A percentile compares a stretch with the other conserved stretches of the same genome.
Conservation (phyloP, 37 sponge, comb jelly and placozoan species). For the Oscarella lobularis region DNA sequence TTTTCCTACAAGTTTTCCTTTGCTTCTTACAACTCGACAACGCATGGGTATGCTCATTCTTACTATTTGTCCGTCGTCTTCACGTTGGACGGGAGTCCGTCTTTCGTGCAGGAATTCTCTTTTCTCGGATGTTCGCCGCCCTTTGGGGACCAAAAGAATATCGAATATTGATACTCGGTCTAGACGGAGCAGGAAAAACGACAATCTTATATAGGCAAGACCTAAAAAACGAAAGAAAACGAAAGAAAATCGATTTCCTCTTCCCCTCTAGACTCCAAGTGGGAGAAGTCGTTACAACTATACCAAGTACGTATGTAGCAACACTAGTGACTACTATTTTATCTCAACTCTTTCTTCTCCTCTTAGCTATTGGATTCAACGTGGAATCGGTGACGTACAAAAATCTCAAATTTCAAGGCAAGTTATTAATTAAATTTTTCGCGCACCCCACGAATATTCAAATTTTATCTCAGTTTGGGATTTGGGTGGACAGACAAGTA, state of each 20-base stretch:
- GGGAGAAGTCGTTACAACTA: conserved; percentile 96
- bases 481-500: conserved; percentile 92
- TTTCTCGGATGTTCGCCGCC: conserved; percentile 67
- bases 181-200: conserved; percentile 99
- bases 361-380: conserved; percentile 97
- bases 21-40: no score
- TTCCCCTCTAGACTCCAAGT: conserved; percentile 75
- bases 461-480: conserved; percentile 71
- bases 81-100: no score
- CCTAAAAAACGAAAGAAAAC: not conserved
- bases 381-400: conserved; percentile 97
- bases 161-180: conserved; percentile 81
- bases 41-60: no score
- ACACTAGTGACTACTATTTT: not conserved
- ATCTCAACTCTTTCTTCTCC: not conserved
- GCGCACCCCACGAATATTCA: not conserved
- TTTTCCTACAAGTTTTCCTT: no score
- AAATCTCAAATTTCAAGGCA: conserved; percentile 96
- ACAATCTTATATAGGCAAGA: conserved; percentile 85
- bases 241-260: no score
- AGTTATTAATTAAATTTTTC: not conserved
- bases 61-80: no score
- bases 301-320: conserved; percentile 79
- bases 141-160: conserved; percentile 91
- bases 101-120: conserved; percentile 51